Conservation (phyloP, 64 coral and sea anemone species). For the Pocillopora damicornis region DNA sequence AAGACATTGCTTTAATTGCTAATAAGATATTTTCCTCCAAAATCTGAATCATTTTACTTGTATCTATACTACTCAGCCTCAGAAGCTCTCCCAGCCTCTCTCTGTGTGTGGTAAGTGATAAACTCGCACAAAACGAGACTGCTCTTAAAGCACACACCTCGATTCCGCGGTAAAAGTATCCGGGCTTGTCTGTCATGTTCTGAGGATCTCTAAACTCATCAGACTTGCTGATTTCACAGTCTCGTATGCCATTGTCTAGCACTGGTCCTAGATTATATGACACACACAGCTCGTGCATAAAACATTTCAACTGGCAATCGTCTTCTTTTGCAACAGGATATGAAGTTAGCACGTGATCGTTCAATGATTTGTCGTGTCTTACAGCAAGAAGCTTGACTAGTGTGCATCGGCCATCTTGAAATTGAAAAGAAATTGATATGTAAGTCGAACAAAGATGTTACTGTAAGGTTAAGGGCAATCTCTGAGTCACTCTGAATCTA, state of each 20-base stretch:
- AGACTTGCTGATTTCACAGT: constrained; percentile 14
- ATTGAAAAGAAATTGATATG: neutral
- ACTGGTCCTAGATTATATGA: constrained; percentile 3
- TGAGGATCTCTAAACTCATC: constrained; percentile 18
- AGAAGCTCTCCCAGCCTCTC: too few species aligned
- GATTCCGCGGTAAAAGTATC: neutral
- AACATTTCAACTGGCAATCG: neutral
- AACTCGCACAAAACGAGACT: too few species aligned
- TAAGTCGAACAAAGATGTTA: neutral
- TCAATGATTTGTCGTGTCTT: constrained; percentile 8
- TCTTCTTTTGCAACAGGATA: constrained; percentile 2
- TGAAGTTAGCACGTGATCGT: neutral
- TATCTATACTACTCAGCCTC: too few species aligned
- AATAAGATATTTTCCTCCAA: too few species aligned
- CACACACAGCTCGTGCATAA: neutral
- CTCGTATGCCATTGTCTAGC: neutral
- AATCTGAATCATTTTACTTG: too few species aligned
- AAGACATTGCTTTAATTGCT: too few species aligned
- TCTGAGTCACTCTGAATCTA: too few species aligned
- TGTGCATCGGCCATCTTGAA: neutral
- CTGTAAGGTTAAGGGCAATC: too few species aligned
- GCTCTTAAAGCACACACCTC: neutral
- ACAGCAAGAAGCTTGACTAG: neutral
- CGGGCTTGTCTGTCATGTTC: neutral
- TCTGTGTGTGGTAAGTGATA: too few species aligned